Evolutionary conservation across 2,113 vertebrate genomes (phyloP), one percentile per base, ranked within the genome.

Genomic region (Malurus cyaneus): DNA sequence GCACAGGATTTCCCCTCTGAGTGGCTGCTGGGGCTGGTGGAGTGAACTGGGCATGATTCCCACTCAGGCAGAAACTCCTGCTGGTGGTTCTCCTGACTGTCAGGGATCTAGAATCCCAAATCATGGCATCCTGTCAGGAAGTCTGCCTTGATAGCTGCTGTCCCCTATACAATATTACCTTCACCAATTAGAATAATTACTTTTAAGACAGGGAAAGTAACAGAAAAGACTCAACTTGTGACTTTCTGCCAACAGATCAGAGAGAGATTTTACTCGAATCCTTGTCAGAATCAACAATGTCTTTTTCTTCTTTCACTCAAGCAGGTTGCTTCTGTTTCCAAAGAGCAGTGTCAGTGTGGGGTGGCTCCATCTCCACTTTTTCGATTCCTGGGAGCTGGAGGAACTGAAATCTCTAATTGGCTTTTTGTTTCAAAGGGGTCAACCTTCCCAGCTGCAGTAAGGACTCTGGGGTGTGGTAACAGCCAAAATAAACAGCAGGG

Each of bases 341-440:
- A 66, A n/a, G 36, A 39, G 70, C 32, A 72, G 12, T 52, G 64
- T 47, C 11, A 46, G 8, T 8, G 59, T 76, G 82, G 42, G 23
- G 46, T 47, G 46, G 26, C 21, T 53, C 24, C 6, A 31, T 47
- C 46, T 80, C 24, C 3, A 0, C 0, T 1, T 50, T 11, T 11
- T 54, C 6, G 5, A 6, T 50, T 62, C 56, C 42, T 56, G 57
- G 25, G 66, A 56, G 77, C 29, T 56, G 47, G 54, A 65, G 57
- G 36, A 67, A 8, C 31, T 15, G 36, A 9, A 29, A 12, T 67
- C 20, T 61, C 70, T 64, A 50, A 80, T 85, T 54, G n/a, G 29
- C 21, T 42, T 15, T 34, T 5, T 76, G 53, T 20, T n/a, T 25
- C 47, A 47, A 41, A 54, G 18, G 20, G 88, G 44, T 47, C 36